Conservation (phyloP, 2,888 invertebrate species). For the Drosophila diplacantha region DNA sequence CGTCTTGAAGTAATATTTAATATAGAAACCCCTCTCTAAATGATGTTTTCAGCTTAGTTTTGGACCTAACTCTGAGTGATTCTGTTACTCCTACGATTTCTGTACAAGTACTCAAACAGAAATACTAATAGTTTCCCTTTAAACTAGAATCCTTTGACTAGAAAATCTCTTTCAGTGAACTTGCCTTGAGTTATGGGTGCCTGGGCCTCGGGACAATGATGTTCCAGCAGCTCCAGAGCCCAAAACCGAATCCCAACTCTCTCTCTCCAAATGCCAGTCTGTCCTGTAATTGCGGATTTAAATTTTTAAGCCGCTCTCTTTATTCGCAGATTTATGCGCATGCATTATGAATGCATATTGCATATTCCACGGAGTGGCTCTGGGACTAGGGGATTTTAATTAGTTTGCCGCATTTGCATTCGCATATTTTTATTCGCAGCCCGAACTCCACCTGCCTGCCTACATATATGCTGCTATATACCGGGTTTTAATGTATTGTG, state of each 20-base stretch:
- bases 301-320: constrained; percentile 59
- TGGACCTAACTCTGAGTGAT: neutral
- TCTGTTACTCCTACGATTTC: neutral
- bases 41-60: neutral
- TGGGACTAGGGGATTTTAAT: constrained; percentile 50
- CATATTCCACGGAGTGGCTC: constrained; percentile 34
- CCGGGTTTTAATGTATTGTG: neutral
- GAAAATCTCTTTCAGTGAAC: neutral
- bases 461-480: too few species aligned
- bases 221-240: too few species aligned
- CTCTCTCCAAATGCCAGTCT: neutral
- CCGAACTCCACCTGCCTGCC: neutral
- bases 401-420: constrained; percentile 57
- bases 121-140: too few species aligned
- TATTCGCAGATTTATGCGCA: constrained; percentile 61
- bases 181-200: neutral
- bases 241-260: neutral
- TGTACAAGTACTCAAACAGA: neutral
- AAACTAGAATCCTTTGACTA: neutral
- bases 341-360: constrained; percentile 55
- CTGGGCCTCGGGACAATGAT: neutral
- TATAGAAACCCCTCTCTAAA: too few species aligned
- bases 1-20: neutral
- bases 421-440: constrained; percentile 2
- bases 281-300: constrained; percentile 59